Conservation (phyloP, 1,140 invertebrate species). For the Archivesica marissinica region DNA sequence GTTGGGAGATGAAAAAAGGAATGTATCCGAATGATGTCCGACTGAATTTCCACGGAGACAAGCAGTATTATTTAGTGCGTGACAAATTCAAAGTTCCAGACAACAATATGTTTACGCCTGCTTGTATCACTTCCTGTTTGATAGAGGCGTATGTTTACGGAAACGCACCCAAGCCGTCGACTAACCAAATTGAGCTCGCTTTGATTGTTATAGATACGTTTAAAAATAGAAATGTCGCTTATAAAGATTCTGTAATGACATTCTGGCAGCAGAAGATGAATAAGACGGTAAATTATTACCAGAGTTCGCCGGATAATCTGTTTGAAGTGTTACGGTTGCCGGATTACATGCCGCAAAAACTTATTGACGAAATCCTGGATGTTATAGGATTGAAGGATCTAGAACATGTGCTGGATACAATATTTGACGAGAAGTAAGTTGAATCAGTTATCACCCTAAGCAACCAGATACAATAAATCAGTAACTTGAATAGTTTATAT, state of each 20-base stretch:
- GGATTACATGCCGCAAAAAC: constrained; percentile 66
- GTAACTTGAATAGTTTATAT: too few species aligned
- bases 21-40: constrained; percentile 70
- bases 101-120: constrained; percentile 78
- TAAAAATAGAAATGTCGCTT: constrained; percentile 69
- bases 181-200: constrained; percentile 66
- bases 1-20: constrained; percentile 70
- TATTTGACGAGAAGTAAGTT: constrained; percentile 66
- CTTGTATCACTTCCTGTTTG: constrained; percentile 71
- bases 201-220: constrained; percentile 69
- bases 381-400: constrained; percentile 70
- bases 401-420: constrained; percentile 60
- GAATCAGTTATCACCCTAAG: background rate
- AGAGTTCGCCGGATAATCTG: constrained; percentile 76
- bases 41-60: constrained; percentile 72
- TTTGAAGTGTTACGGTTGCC: constrained; percentile 67
- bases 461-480: too few species aligned
- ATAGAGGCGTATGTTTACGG: constrained; percentile 72
- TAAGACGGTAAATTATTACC: constrained; percentile 63
- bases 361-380: constrained; percentile 74
- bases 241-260: constrained; percentile 72
- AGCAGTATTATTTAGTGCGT: constrained; percentile 57
- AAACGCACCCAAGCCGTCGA: constrained; percentile 58
- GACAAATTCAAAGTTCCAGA: constrained; percentile 70
- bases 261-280: constrained; percentile 80